These are phyloP conservation scores for Brotula barbata DNA, from an alignment of 2,797 vertebrate genomes.

Conservation along the genomic window DNA sequence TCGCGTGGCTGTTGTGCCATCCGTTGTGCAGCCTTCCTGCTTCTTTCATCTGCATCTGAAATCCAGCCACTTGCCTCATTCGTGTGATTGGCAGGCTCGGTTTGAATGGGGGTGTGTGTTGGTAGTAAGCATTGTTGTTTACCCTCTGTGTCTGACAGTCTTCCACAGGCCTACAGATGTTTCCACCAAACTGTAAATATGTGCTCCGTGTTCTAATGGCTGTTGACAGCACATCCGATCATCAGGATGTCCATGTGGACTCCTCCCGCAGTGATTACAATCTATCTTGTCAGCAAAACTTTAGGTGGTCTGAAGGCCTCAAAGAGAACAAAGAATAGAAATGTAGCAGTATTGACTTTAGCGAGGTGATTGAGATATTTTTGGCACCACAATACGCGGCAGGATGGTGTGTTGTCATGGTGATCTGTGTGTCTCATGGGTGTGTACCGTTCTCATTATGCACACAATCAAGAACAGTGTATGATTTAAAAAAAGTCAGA, in stretches of 20 bases:
- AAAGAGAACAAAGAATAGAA: conserved; percentile 39
- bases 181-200: conserved; percentile 64
- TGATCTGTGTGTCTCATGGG: no score
- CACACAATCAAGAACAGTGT: no score
- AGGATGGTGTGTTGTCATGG: conserved; percentile 17
- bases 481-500: no score
- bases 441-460: no score
- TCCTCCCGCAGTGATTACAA: conserved; percentile 15
- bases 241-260: conserved; percentile 42
- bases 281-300: conserved; percentile 31
- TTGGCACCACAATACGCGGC: conserved; percentile 19
- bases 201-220: conserved; percentile 54
- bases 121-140: conserved; percentile 65
- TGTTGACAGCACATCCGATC: conserved; percentile 58
- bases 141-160: conserved; percentile 57
- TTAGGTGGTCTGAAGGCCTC: conserved; percentile 42
- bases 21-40: not conserved
- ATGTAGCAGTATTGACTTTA: conserved; percentile 14
- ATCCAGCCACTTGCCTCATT: conserved; percentile 46
- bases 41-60: conserved; percentile 52
- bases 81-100: conserved; percentile 60
- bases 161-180: conserved; percentile 62
- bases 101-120: conserved; percentile 47
- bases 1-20: conserved; percentile 19
- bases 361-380: conserved; percentile 27